These are phyloP conservation scores for Tipula helvola DNA, from an alignment of 2,888 invertebrate species.

Conservation along the genomic window DNA sequence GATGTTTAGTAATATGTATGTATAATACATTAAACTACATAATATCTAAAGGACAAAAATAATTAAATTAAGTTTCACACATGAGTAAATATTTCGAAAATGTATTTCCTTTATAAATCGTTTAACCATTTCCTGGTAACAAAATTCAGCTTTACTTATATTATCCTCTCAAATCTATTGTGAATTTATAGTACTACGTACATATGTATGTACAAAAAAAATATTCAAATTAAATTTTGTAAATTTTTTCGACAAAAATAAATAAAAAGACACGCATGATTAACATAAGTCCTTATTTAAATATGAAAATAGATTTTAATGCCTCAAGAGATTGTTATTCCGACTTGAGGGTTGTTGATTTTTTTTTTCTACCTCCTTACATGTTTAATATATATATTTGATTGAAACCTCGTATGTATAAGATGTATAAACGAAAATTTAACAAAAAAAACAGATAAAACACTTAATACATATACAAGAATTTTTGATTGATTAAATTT, in stretches of 20 bases:
- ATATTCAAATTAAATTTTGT: neutral
- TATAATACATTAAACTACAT: neutral
- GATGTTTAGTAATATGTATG: neutral
- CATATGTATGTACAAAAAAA: neutral
- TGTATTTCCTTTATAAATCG: neutral
- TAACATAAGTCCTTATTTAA: conserved; percentile 4
- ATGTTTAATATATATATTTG: neutral
- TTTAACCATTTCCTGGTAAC: neutral
- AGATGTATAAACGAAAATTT: neutral
- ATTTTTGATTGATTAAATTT: neutral
- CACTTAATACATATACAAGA: neutral
- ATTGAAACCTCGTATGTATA: neutral
- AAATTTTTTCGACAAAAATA: neutral
- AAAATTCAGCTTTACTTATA: neutral
- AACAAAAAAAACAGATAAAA: neutral
- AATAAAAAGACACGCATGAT: conserved; percentile 4
- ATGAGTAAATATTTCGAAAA: neutral
- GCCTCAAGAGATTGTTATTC: conserved; percentile 4
- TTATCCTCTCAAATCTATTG: too few relatives aligned
- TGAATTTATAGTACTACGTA: neutral
- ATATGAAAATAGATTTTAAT: neutral
- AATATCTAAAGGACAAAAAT: neutral
- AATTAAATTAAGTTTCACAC: neutral
- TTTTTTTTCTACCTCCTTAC: neutral
- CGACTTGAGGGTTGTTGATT: neutral